Percentiles rank a stretch among this genome's conserved stretches.
Evolutionary conservation across 2,888 invertebrate genomes (phyloP).

Genomic region (Drepana falcataria): DNA sequence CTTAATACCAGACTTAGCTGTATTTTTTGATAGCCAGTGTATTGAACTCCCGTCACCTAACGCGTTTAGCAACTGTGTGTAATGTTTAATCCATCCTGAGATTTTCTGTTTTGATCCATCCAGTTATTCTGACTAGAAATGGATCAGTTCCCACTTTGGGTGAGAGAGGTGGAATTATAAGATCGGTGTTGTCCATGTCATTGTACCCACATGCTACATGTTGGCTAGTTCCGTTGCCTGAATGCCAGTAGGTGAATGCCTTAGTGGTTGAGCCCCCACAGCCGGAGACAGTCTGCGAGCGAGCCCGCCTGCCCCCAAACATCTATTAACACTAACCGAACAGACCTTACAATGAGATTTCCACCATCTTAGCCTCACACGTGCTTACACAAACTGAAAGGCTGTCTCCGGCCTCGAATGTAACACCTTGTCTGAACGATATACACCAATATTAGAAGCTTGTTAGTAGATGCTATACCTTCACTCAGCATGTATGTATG

Average conservation of each 20-base stretch:
- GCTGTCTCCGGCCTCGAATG: slow-evolving; percentile 58
- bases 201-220: slow-evolving; percentile 57
- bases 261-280: slow-evolving; percentile 63
- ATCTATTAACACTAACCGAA: no score
- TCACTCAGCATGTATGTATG: slow-evolving; percentile 24
- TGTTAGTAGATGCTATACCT: slow-evolving; percentile 45
- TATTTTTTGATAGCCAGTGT: not conserved
- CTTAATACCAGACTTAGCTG: no score
- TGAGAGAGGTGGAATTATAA: slow-evolving; percentile 77
- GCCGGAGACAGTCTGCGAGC: slow-evolving; percentile 58
- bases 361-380: no score
- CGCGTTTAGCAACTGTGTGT: slow-evolving; percentile 26
- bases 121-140: slow-evolving; percentile 82
- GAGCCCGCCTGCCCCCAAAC: slow-evolving; percentile 3
- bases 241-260: slow-evolving; percentile 76
- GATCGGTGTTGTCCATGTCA: slow-evolving; percentile 69
- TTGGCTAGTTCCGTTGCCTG: slow-evolving; percentile 71
- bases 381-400: slow-evolving; percentile 12
- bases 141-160: slow-evolving; percentile 81
- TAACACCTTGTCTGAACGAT: slow-evolving; percentile 35
- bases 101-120: slow-evolving; percentile 71
- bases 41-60: slow-evolving; percentile 7
- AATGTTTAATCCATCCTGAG: slow-evolving; percentile 62
- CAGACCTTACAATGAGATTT: no score
- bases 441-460: slow-evolving; percentile 59